Evolutionary conservation across 1,140 invertebrate genomes (phyloP).

Genomic region (Sipha flava): DNA sequence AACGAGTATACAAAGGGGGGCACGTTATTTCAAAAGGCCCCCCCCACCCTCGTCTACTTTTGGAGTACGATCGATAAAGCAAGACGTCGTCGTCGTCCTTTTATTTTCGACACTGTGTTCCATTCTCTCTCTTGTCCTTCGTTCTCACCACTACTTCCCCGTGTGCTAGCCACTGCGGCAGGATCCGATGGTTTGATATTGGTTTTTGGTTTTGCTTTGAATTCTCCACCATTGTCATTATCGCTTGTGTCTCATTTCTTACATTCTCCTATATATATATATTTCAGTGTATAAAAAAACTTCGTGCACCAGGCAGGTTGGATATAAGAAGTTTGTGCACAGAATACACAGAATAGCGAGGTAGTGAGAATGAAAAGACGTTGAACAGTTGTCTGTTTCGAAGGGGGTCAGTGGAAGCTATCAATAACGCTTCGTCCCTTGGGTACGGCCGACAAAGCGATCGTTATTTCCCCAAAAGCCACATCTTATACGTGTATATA

Average conservation of each 20-base stretch:
- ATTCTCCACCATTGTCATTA: neutral
- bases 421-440: conserved; percentile 20
- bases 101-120: conserved; percentile 6
- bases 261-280: neutral
- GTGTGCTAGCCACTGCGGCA: neutral
- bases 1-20: neutral
- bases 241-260: too few species aligned
- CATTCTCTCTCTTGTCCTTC: neutral
- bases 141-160: neutral
- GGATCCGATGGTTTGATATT: neutral
- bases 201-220: neutral
- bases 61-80: conserved; percentile 23
- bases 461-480: conserved; percentile 28
- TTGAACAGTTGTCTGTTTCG: neutral
- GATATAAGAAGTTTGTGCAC: too few species aligned
- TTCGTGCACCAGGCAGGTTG: too few species aligned
- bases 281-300: too few species aligned
- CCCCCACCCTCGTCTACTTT: neutral
- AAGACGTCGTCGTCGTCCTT: conserved; percentile 13
- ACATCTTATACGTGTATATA: neutral
- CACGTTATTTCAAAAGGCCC: conserved; percentile 21
- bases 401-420: neutral
- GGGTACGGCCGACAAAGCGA: conserved; percentile 15
- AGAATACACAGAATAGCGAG: too few species aligned
- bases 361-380: too few species aligned